Percentiles rank a stretch among this genome's conserved stretches.
Evolutionary conservation across 2,797 vertebrate species (phyloP).

Genomic region (Rhadinocentrus ornatus): DNA sequence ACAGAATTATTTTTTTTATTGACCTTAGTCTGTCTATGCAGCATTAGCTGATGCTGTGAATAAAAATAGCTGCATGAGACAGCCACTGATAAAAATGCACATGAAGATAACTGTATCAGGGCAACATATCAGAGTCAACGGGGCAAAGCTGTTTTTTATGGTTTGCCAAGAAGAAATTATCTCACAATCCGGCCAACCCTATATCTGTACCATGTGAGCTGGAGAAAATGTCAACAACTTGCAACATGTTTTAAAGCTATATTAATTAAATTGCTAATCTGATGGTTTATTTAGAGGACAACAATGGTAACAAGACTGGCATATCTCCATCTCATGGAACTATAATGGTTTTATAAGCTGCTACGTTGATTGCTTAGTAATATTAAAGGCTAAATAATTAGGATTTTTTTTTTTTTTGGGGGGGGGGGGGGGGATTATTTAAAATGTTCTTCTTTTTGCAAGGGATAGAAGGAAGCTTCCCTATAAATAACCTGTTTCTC

Average conservation of each 20-base stretch:
- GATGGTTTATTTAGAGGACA: not conserved
- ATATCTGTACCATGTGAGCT: conserved; percentile 1
- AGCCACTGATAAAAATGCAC: conserved; percentile 49
- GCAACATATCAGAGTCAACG: conserved; percentile 24
- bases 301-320: not conserved
- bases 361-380: not conserved
- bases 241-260: not conserved
- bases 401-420: too few species aligned
- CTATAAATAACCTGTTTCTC: too few species aligned
- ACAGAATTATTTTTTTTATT: not conserved
- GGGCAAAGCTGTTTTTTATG: conserved; percentile 27
- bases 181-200: not conserved
- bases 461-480: too few species aligned
- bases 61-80: conserved; percentile 29
- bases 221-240: not conserved
- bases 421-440: too few species aligned
- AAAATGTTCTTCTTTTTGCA: too few species aligned
- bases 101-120: conserved; percentile 11
- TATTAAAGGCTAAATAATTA: too few species aligned
- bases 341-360: not conserved
- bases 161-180: conserved; percentile 11
- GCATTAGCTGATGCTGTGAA: conserved; percentile 31
- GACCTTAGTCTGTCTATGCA: conserved; percentile 28
- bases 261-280: not conserved
- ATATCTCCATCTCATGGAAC: not conserved